Evolutionary conservation across 2,113 vertebrate genomes (phyloP).

Genomic region (Lamprotornis superbus): DNA sequence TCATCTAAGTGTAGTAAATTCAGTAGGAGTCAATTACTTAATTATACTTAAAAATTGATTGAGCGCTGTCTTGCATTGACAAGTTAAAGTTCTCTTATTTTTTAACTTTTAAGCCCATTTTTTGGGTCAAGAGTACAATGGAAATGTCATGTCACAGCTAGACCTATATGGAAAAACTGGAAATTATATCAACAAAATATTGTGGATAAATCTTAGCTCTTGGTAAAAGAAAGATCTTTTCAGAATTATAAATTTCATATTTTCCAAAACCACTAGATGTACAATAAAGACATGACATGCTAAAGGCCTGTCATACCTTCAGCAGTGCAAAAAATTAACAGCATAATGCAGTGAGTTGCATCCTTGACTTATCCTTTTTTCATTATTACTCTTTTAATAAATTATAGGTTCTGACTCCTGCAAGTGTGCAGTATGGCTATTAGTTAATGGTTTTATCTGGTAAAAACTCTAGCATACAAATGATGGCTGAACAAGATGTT

Average conservation of each 20-base stretch:
- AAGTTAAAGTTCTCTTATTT: neutral
- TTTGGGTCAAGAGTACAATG: neutral
- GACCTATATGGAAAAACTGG: neutral
- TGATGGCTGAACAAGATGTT: neutral
- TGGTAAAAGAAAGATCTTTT: neutral
- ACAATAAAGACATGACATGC: neutral
- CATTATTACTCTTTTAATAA: neutral
- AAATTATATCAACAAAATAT: neutral
- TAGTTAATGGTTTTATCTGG: neutral
- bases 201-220: neutral
- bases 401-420: neutral
- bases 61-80: neutral
- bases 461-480: neutral
- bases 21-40: neutral
- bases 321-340: neutral
- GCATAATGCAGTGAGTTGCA: neutral
- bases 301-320: neutral
- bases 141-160: neutral
- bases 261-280: neutral
- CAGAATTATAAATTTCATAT: neutral
- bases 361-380: neutral
- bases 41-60: neutral
- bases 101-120: neutral
- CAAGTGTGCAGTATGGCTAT: neutral
- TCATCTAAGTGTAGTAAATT: neutral